Conservation (phyloP, 2,797 vertebrate species). For the Onychomys leucogaster region DNA sequence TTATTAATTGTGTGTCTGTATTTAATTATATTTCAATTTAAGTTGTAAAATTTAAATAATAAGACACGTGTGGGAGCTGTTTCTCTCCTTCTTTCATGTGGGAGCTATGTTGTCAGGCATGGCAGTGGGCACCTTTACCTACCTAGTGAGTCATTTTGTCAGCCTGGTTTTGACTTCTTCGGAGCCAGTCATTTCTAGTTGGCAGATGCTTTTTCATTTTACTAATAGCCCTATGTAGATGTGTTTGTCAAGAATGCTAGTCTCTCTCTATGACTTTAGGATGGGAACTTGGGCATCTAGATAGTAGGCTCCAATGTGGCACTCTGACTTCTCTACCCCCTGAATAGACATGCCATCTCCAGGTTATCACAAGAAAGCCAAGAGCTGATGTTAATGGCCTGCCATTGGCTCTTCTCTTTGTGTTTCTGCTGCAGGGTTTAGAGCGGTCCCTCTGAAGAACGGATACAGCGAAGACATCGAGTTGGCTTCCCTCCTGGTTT, state of each 20-base stretch:
- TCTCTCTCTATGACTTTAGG: background rate
- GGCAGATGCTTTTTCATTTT: background rate
- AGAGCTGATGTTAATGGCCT: background rate
- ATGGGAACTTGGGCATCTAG: background rate
- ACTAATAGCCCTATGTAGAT: background rate
- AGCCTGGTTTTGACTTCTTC: conserved; percentile 4
- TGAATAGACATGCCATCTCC: too few species aligned
- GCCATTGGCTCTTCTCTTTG: background rate
- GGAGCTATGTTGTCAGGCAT: background rate
- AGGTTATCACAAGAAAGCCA: background rate
- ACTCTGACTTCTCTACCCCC: background rate
- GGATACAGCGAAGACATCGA: conserved; percentile 91
- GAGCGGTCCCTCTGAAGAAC: conserved; percentile 96
- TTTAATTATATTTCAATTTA: background rate
- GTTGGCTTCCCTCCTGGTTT: conserved; percentile 95
- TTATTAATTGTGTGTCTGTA: background rate
- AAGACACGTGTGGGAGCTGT: background rate
- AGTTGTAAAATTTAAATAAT: background rate
- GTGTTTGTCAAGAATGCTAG: background rate
- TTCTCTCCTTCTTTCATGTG: background rate
- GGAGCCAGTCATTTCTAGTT: background rate
- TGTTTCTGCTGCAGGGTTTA: conserved; percentile 90
- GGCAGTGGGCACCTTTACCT: background rate
- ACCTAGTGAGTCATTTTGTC: too few species aligned
- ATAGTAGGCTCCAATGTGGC: background rate